These are phyloP conservation scores for Cheilosia urbana DNA, from an alignment of 2,888 invertebrate genomes.

Conservation along the genomic window DNA sequence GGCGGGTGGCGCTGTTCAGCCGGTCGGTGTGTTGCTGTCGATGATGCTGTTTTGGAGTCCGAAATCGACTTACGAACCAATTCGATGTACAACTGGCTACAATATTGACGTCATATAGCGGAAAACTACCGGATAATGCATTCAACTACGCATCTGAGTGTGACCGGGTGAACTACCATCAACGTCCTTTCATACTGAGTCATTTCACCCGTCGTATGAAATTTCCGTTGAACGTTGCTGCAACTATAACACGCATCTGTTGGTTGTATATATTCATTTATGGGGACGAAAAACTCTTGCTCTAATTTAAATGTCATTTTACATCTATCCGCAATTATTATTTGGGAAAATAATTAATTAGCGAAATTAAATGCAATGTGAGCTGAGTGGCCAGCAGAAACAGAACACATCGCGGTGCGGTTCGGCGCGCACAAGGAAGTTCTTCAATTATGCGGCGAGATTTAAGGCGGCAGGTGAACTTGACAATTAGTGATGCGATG, in stretches of 20 bases:
- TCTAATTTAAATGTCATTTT: conserved; percentile 73
- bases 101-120: conserved; percentile 69
- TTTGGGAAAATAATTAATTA: conserved; percentile 71
- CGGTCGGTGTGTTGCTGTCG: conserved; percentile 21
- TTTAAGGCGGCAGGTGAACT: conserved; percentile 75
- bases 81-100: conserved; percentile 25
- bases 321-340: conserved; percentile 74
- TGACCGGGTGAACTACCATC: conserved; percentile 2
- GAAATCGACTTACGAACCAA: conserved; percentile 13
- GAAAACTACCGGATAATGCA: conserved; percentile 65
- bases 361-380: conserved; percentile 65
- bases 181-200: conserved; percentile 3
- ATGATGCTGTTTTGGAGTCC: conserved; percentile 3
- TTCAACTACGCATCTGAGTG: conserved; percentile 39
- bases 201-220: background rate
- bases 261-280: conserved; percentile 15
- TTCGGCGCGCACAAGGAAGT: conserved; percentile 71
- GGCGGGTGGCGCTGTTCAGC: background rate
- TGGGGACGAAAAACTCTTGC: conserved; percentile 56
- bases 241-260: conserved; percentile 44
- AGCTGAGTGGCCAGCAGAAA: conserved; percentile 18
- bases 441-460: conserved; percentile 67
- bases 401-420: conserved; percentile 5
- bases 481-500: conserved; percentile 73
- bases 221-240: conserved; percentile 43